Base-by-base conservation (phyloP, 2,888 invertebrate genomes). In the Schizaphis graminum region DNA sequence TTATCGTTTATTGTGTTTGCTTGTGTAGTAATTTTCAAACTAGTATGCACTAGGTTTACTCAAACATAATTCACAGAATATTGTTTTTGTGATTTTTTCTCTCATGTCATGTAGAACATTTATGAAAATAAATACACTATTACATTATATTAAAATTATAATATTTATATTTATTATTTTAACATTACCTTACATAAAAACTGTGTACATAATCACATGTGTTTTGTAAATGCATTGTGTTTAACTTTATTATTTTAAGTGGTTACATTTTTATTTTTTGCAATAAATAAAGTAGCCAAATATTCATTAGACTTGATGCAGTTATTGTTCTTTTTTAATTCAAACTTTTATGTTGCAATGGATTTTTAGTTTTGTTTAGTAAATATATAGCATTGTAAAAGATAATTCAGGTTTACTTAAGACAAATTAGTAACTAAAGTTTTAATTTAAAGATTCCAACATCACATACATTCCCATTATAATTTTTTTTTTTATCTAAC, bases 31-130 rank as follows among this genome's bases (percentile, higher is more conserved):
- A 90, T 90, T 61, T 90, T 67, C 41, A 84, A 84, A 84, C 41
- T 84, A 53, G 28, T 49, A 49, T 91, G 84, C 84, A 84, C 53
- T 91, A 91, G 56, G 56, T 41, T 57, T 26, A 89, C 84, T 91
- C 84, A 91, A 91, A 53, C 53, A 84, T 91, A 84, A 84, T 84
- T 35, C 53, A 84, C 53, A 53, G 41, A 84, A 53, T 56, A 91
- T 56, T 41, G 53, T 84, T 84, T 84, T 53, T 91, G 53, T 90
- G 61, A 67, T 91, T 91, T 91, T 91, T 91, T 91, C 21, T 67
- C n/a, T 89, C 56, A 16, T 85, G 44, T 85, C 44, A 44, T 67
- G 2, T 91, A 85, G 53, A 91, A 57, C 3, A 84, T 91, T 41
- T 77, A 85, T 53, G 28, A 56, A 91, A 91, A 84, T 91, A 91